Conservation (phyloP, 2,113 vertebrate species). For the Cheilinus undulatus region DNA sequence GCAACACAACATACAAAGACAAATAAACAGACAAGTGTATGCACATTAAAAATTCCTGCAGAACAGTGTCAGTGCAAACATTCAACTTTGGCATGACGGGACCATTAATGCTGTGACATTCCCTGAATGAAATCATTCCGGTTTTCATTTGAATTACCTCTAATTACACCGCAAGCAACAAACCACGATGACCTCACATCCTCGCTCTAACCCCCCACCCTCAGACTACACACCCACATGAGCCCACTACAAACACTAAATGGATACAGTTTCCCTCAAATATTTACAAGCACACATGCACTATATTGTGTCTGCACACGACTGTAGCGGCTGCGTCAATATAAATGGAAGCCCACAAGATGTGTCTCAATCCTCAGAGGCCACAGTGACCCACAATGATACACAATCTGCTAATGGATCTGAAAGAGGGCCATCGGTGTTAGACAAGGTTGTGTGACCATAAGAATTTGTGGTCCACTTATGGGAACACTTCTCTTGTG, state of each 20-base stretch:
- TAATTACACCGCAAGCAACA: constrained; percentile 69
- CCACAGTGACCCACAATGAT: constrained; percentile 37
- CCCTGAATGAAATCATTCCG: constrained; percentile 56
- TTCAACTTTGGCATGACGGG: constrained; percentile 19
- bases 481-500: not conserved
- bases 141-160: constrained; percentile 73
- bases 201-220: constrained; percentile 48
- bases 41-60: not conserved
- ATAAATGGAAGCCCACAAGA: constrained; percentile 26
- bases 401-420: constrained; percentile 36
- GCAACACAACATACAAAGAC: not conserved
- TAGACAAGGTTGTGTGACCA: constrained; percentile 36
- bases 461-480: constrained; percentile 11
- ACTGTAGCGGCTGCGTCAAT: constrained; percentile 13
- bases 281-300: constrained; percentile 69
- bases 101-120: constrained; percentile 37
- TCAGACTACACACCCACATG: constrained; percentile 45
- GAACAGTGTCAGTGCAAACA: not conserved
- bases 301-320: constrained; percentile 57
- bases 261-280: constrained; percentile 52
- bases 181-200: constrained; percentile 77
- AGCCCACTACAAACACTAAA: constrained; percentile 42
- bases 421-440: constrained; percentile 25
- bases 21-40: not conserved
- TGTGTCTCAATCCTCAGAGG: constrained; percentile 13